Conservation (phyloP, 2,888 invertebrate species). For the Alloplasta piceator region DNA sequence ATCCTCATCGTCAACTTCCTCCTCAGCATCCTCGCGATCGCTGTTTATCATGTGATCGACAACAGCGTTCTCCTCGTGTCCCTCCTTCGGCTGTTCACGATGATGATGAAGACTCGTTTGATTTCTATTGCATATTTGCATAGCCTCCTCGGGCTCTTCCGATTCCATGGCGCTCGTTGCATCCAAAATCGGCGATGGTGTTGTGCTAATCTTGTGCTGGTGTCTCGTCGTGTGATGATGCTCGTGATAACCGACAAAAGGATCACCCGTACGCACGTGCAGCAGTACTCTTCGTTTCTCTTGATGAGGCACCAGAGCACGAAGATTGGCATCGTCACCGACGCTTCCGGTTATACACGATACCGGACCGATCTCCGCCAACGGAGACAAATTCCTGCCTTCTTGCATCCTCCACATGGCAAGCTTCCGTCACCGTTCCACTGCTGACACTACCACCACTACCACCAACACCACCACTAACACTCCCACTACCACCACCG, state of each 20-base stretch:
- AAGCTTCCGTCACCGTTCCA: conserved; percentile 17
- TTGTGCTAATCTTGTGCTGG: conserved; percentile 57
- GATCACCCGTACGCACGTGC: conserved; percentile 77
- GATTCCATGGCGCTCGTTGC: conserved; percentile 59
- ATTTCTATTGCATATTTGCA: conserved; percentile 48
- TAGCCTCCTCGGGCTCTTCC: conserved; percentile 56
- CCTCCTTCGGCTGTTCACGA: conserved; percentile 59
- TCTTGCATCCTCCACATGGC: conserved; percentile 81
- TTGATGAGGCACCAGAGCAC: conserved; percentile 72
- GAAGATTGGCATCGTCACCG: conserved; percentile 76
- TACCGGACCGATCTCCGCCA: conserved; percentile 65
- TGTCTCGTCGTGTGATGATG: conserved; percentile 45
- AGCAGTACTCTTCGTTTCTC: conserved; percentile 78
- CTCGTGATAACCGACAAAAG: conserved; percentile 74
- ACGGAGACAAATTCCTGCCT: conserved; percentile 69
- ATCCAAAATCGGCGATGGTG: conserved; percentile 58
- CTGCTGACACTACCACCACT: background rate
- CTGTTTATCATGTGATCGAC: conserved; percentile 50
- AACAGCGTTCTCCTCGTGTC: conserved; percentile 65
- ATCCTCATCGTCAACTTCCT: conserved; percentile 62
- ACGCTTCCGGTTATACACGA: conserved; percentile 72
- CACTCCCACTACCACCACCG: background rate
- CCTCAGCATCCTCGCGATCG: conserved; percentile 56
- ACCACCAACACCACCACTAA: conserved; percentile 1
- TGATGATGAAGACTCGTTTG: conserved; percentile 62